phyloP scores from a whole-genome alignment of 2,888 invertebrate genomes.

The Caenorhabditis angaria region DNA sequence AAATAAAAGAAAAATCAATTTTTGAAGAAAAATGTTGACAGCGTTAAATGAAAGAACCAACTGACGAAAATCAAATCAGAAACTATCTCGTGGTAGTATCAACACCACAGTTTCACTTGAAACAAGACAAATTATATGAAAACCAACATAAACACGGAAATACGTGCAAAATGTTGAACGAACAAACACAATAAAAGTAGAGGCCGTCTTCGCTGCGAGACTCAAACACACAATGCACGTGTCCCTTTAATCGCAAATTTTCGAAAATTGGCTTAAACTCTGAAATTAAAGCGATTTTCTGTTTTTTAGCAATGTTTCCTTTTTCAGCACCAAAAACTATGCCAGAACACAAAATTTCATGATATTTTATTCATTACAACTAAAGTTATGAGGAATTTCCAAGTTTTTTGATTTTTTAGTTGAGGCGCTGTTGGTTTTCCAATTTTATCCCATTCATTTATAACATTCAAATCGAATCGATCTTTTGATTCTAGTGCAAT shows the following conservation, averaged over 20 bases:
- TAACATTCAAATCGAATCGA: slow-evolving; percentile 41
- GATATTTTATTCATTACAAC: background rate
- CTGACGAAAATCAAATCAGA: no score
- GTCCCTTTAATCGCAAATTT: slow-evolving; percentile 28
- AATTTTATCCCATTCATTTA: slow-evolving; percentile 54
- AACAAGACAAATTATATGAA: no score
- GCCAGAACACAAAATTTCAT: background rate
- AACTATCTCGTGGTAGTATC: no score
- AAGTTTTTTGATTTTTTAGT: slow-evolving; percentile 16
- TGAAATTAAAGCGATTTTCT: no score
- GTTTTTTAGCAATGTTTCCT: no score
- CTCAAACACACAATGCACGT: slow-evolving; percentile 14
- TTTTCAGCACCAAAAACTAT: background rate
- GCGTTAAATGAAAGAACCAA: no score
- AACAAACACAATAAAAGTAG: slow-evolving; percentile 18
- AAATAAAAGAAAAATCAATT: background rate
- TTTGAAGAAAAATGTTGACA: no score
- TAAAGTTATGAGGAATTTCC: background rate
- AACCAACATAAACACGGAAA: background rate
- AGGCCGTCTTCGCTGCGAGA: slow-evolving; percentile 46
- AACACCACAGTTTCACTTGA: no score
- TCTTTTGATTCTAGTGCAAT: slow-evolving; percentile 48
- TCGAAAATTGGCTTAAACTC: no score
- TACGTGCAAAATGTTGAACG: slow-evolving; percentile 15
- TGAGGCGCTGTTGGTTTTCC: slow-evolving; percentile 34